phyloP scores from a whole-genome alignment of 2,113 vertebrate species.

The Nannospalax galili region DNA sequence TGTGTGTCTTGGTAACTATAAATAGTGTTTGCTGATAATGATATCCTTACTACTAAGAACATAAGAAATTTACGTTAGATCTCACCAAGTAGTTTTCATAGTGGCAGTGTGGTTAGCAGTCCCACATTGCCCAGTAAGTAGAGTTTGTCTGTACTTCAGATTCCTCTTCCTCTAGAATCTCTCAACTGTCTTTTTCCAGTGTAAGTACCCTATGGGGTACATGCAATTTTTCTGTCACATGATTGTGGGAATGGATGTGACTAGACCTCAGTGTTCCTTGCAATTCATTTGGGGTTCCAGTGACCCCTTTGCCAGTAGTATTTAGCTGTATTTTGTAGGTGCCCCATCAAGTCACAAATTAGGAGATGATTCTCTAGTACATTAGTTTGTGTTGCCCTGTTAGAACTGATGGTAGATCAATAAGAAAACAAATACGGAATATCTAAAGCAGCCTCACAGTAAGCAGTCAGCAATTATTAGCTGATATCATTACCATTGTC shows the following conservation, averaged over 20 bases:
- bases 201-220: not conserved
- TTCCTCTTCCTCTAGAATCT: not conserved
- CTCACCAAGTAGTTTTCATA: conserved; percentile 8
- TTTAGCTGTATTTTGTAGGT: not conserved
- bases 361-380: not conserved
- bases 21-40: conserved; percentile 18
- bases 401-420: not conserved
- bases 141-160: not conserved
- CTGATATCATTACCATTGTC: not conserved
- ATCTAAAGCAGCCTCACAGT: not conserved
- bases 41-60: not conserved
- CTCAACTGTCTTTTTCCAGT: not conserved
- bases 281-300: not conserved
- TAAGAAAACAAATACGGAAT: conserved; percentile 6
- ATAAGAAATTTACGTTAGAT: not conserved
- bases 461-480: not conserved
- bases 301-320: not conserved
- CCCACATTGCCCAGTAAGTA: not conserved
- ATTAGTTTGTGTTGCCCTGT: not conserved
- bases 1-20: not conserved
- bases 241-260: not conserved
- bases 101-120: not conserved
- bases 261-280: not conserved
- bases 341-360: not conserved
- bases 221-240: not conserved